Base-by-base conservation (phyloP, 2,113 vertebrate genomes). In the Leptosomus discolor region DNA sequence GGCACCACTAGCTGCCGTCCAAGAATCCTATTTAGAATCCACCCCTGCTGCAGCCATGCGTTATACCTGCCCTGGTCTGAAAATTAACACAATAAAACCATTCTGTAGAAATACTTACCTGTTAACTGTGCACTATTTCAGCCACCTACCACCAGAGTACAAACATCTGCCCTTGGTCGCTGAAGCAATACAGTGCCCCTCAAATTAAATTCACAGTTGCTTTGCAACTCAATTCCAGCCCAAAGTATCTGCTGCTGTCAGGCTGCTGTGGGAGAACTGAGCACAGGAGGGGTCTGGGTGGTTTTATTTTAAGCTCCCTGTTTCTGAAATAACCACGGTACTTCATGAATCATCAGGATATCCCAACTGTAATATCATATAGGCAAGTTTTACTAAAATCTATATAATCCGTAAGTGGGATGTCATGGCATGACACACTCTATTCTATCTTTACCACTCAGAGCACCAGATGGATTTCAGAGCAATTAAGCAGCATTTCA, bases 251-350 rank as follows among this genome's bases (percentile, higher is more conserved):
- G 51, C 54, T 76, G 58, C 77, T 77, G 21, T 27, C 26, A 37
- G 86, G 92, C 51, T 92, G 85, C 79, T 76, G 89, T 7, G 29
- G 41, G 63, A 77, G n/a, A 84, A 50, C 56, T 19, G 46, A 76
- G 84, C 89, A 56, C 94, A 96, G 89, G 75, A 95, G 51, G 86
- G 93, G 71, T 95, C 94, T 86, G 80, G 83, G 79, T 41, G 79
- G 83, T 9, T 92, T 96, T 94, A 91, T 92, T 96, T 95, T 82
- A 82, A 82, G 92, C 39, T 22, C 73, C 57, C 60, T 70, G 41
- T 74, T 89, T 90, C 92, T 87, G 56, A 96, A 95, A 92, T 64
- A 87, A 91, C 36, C 39, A 51, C 11, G 1, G 64, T 26, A 51
- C 74, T 71, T 73, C 34, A 30, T 34, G 88, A 95, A 90, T 90